Evolutionary conservation across 2,888 invertebrate genomes (phyloP), one percentile per base, ranked within the genome.

Genomic region (Stenodema calcarata): DNA sequence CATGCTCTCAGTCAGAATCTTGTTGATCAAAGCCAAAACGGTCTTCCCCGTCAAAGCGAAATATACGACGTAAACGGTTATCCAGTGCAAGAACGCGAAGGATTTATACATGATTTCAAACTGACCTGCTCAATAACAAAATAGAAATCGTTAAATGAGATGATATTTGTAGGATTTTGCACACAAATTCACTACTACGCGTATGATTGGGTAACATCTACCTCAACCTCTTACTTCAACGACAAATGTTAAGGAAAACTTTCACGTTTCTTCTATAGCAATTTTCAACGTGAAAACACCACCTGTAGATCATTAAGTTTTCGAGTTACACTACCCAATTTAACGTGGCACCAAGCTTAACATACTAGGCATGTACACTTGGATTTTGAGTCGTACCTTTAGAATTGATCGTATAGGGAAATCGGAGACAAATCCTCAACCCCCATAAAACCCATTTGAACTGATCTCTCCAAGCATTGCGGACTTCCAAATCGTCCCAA

Each of bases 391-490:
- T 35, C 27, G 4, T 27, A 78, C 78, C 78, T 80, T 27, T 80
- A 0, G 30, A 23, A 50, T 47, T 80, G 0, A 35, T 80, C n/a
- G 80, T 12, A 28, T 78, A 78, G 12, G 80, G 80, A 9, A 80
- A 80, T n/a, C 80, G 50, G 11, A 80, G 54, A 27, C 12, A 27
- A 18, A 54, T 16, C 16, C 54, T 80, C 80, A 80, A 14, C 54
- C 23, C 54, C 80, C 80, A 80, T 3, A 80, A 54, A 16, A 80
- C 11, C 47, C 47, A 80, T 35, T 80, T n/a, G 54, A 80, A 54
- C n/a, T 80, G 80, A 28, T 47, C 28, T 2, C 18, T 2, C 80
- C 80, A 80, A 30, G 35, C 27, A 50, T 80, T 80, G 18, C 4
- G 62, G 4, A 18, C 23, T 23, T 23, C 62, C 62, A 18, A 6